Evolutionary conservation across 2,888 invertebrate genomes (phyloP), one percentile per base, ranked within the genome.

Genomic region (Caenorhabditis plicata): DNA sequence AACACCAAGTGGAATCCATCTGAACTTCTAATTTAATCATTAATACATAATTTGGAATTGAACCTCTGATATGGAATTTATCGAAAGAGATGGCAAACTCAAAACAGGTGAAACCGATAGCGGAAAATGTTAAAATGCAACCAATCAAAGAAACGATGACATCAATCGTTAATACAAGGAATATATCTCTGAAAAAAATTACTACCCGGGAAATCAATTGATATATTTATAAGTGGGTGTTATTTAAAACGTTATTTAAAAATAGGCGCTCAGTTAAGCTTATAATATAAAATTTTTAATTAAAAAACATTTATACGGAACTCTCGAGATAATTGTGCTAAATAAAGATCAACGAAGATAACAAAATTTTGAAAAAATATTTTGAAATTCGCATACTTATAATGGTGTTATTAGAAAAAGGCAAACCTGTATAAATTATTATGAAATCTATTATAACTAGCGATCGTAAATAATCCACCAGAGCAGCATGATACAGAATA

Each of bases 401-500:
- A n/a, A 5, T 19, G 23, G 31, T 33, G 41, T 26, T 38, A n/a
- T 15, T 13, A 13, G 13, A n/a, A 40, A 40, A 40, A 40, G 51
- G 83, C 85, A 84, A 81, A 88, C 88, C 87, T 87, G 82, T 88
- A 89, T 75, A 89, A 88, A 78, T 90, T 89, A 82, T 90, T 90
- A 52, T 88, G 86, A 81, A 91, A 91, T 78, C 88, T 88, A 83
- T 90, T 91, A 82, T 90, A 91, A 17, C 89, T 89, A 43, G 90
- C 88, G 49, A 91, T 85, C 1, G 90, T 90, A 47, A 90, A 90
- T 13, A 91, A 85, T 32, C 90, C 91, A 44, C 91, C 91, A 88
- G 90, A 90, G 45, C 90, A 89, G 3, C 89, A 89, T 74, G 90
- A 89, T 22, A 91, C 83, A 0, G 90, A 90, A 81, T 90, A 91